These are phyloP conservation scores for Lordiphosa andalusiaca DNA, from an alignment of 2,888 invertebrate species.

Conservation along the genomic window DNA sequence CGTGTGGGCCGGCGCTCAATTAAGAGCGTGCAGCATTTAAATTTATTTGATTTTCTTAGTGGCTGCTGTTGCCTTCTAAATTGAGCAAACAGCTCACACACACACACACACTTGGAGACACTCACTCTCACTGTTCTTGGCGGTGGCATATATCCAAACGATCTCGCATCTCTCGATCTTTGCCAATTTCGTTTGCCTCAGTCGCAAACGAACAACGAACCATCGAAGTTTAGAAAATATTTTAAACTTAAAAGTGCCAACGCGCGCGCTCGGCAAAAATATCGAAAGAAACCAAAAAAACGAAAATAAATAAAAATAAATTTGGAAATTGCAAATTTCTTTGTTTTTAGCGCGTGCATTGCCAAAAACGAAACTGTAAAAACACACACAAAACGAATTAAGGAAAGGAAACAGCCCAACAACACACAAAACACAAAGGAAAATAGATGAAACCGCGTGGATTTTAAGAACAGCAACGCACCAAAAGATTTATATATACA, in stretches of 20 bases:
- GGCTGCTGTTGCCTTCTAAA: conserved; percentile 53
- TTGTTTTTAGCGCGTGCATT: conserved; percentile 56
- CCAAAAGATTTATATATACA: conserved; percentile 34
- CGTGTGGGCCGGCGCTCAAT: conserved; percentile 69
- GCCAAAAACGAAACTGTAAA: conserved; percentile 56
- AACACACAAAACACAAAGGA: conserved; percentile 14
- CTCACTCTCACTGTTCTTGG: conserved; percentile 20
- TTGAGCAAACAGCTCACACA: conserved; percentile 47
- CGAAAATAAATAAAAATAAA: conserved; percentile 53
- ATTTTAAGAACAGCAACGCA: conserved; percentile 25
- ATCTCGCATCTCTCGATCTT: conserved; percentile 42
- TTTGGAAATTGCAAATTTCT: conserved; percentile 41
- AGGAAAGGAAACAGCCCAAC: conserved; percentile 10
- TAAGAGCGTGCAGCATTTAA: conserved; percentile 63
- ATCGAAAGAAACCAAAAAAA: conserved; percentile 31
- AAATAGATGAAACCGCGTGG: conserved; percentile 38
- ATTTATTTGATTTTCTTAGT: conserved; percentile 64
- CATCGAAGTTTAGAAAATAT: conserved; percentile 79
- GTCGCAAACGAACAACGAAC: conserved; percentile 81
- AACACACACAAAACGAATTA: conserved; percentile 24
- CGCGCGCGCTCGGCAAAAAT: conserved; percentile 49
- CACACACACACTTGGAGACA: conserved; percentile 13
- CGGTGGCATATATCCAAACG: conserved; percentile 18
- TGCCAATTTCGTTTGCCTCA: conserved; percentile 74
- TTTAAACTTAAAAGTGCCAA: conserved; percentile 54